phyloP scores from a whole-genome alignment of 2,888 invertebrate species.

The Sussaba pulchella region DNA sequence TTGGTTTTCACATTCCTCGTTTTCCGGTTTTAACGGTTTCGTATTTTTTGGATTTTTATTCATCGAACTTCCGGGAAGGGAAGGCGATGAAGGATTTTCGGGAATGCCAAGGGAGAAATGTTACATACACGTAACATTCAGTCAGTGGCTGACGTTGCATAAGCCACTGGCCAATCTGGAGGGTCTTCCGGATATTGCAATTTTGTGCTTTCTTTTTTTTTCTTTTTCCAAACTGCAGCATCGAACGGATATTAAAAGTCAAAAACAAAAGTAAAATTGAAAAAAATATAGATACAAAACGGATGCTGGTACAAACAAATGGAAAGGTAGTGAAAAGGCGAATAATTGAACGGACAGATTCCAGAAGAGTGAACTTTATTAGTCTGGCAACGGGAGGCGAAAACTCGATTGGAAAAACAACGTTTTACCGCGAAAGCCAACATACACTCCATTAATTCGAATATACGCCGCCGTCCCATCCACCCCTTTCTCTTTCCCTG shows the following conservation, averaged over 20 bases:
- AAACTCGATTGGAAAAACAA: constrained; percentile 26
- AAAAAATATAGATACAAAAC: not conserved
- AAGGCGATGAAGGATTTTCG: no score
- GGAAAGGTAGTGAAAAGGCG: constrained; percentile 4
- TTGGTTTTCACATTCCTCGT: no score
- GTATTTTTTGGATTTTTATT: no score
- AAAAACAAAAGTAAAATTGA: not conserved
- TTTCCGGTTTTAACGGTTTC: no score
- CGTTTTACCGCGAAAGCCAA: constrained; percentile 48
- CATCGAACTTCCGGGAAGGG: no score
- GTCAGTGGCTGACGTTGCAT: no score
- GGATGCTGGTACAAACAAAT: constrained; percentile 17
- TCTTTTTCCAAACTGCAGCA: constrained; percentile 3
- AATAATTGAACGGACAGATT: constrained; percentile 64
- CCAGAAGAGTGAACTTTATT: constrained; percentile 55
- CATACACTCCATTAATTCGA: constrained; percentile 62
- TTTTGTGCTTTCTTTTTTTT: constrained; percentile 21
- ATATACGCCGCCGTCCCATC: constrained; percentile 24
- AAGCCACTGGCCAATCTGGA: not conserved
- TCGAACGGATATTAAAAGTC: constrained; percentile 48
- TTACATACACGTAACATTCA: no score
- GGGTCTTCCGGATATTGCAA: not conserved
- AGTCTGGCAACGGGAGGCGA: constrained; percentile 17
- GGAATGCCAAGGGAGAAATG: no score
- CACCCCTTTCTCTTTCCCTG: not conserved